Percentiles rank a stretch among this genome's conserved stretches.
Conservation (phyloP, 2,113 vertebrate species). For the Gorilla gorilla region DNA sequence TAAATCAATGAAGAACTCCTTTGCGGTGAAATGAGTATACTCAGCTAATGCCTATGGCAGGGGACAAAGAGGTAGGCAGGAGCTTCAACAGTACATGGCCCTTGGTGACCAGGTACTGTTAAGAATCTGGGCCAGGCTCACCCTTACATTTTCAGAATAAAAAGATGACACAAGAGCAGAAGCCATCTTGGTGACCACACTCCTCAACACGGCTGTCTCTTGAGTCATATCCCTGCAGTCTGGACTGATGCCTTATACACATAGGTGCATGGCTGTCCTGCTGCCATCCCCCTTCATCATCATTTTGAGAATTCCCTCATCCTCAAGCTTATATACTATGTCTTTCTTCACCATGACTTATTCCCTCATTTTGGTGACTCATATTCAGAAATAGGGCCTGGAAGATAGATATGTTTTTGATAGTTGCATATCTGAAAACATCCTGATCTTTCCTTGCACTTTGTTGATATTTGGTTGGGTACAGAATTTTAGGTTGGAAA, state of each 20-base stretch:
- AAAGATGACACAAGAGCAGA: not conserved
- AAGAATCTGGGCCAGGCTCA: not conserved
- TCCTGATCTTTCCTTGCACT: not conserved
- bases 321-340: not conserved
- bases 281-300: not conserved
- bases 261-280: not conserved
- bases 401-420: not conserved
- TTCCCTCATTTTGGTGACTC: not conserved
- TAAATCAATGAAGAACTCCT: not conserved
- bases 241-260: not conserved
- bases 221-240: not conserved
- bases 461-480: not conserved
- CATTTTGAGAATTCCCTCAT: not conserved
- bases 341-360: not conserved
- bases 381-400: not conserved
- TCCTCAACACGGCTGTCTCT: not conserved
- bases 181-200: not conserved
- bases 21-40: not conserved
- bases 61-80: not conserved
- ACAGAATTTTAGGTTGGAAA: not conserved
- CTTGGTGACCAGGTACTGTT: not conserved
- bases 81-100: not conserved
- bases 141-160: not conserved
- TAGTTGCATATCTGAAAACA: not conserved
- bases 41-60: not conserved